Conservation (phyloP, 2,888 invertebrate genomes). For the Tuberolachnus salignus region DNA sequence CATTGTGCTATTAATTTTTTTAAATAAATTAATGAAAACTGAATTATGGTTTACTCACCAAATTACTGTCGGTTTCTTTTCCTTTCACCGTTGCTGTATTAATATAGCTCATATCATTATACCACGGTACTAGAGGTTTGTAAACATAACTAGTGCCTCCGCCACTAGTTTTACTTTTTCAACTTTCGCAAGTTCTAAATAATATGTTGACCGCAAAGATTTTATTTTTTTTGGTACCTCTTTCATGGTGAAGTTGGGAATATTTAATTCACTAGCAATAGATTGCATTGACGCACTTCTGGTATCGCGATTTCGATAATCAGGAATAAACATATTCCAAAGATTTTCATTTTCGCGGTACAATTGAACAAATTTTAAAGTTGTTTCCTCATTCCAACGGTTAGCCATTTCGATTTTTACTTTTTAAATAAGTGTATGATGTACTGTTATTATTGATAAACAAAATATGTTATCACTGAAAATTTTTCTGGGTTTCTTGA, state of each 20-base stretch:
- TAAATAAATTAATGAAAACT: too few species aligned
- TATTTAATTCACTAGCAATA: conserved; percentile 28
- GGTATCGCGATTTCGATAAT: conserved; percentile 13
- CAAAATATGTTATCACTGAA: too few species aligned
- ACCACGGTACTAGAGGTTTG: conserved; percentile 43
- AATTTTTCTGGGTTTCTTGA: conserved; percentile 5
- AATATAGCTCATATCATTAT: conserved; percentile 12
- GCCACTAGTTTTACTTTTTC: conserved; percentile 30
- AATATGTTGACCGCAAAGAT: conserved; percentile 31
- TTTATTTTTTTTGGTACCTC: conserved; percentile 40
- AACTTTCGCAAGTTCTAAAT: conserved; percentile 29
- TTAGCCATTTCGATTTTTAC: too few species aligned
- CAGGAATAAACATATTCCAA: conserved; percentile 30
- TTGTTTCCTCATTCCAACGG: conserved; percentile 27
- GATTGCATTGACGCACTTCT: conserved; percentile 27
- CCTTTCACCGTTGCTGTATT: conserved; percentile 25
- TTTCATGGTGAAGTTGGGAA: background rate
- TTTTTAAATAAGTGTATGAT: too few species aligned
- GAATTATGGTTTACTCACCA: conserved; percentile 4
- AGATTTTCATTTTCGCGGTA: conserved; percentile 30
- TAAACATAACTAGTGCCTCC: conserved; percentile 18
- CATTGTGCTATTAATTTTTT: too few species aligned
- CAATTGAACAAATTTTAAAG: conserved; percentile 35
- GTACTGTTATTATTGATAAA: too few species aligned
- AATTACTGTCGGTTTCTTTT: conserved; percentile 38